A percentile compares a stretch with the other conserved stretches of the same genome.
These are phyloP conservation scores for Chelonus insularis DNA, from an alignment of 1,140 invertebrate genomes.

Conservation along the genomic window DNA sequence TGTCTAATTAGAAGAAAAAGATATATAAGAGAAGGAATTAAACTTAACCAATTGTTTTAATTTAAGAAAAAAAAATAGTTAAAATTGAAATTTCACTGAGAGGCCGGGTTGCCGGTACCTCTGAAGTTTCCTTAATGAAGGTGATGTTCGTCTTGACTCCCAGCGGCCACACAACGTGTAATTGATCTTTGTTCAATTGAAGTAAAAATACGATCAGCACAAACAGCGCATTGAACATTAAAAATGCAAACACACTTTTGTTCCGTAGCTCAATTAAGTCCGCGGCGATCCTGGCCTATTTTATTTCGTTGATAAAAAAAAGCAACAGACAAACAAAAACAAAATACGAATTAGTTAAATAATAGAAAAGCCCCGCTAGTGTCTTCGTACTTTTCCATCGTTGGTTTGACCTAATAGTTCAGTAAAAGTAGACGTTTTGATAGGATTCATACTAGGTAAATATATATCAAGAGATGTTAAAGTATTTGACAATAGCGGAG, in stretches of 20 bases:
- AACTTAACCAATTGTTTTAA: not conserved
- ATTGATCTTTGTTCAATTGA: slow-evolving; percentile 96
- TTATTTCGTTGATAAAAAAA: slow-evolving; percentile 56
- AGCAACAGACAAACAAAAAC: slow-evolving; percentile 33
- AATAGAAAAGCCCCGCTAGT: slow-evolving; percentile 36
- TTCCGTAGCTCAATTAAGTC: slow-evolving; percentile 92
- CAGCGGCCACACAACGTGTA: slow-evolving; percentile 92
- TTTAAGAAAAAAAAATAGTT: slow-evolving; percentile 12
- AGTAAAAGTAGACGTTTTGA: not conserved
- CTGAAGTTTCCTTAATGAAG: slow-evolving; percentile 84
- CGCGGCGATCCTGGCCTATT: slow-evolving; percentile 81
- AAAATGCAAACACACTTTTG: slow-evolving; percentile 96
- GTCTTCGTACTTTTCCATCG: slow-evolving; percentile 19
- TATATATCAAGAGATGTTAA: no score
- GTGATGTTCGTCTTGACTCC: slow-evolving; percentile 94
- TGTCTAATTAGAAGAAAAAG: slow-evolving; percentile 17
- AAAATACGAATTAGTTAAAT: slow-evolving; percentile 40
- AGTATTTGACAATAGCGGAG: slow-evolving; percentile 45
- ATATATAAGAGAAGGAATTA: slow-evolving; percentile 2
- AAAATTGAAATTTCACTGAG: slow-evolving; percentile 11
- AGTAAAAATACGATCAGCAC: slow-evolving; percentile 97
- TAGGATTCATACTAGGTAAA: no score
- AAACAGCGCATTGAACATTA: slow-evolving; percentile 99
- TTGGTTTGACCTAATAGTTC: not conserved
- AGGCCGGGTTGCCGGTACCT: slow-evolving; percentile 64